These are phyloP conservation scores for Dermatemys mawii DNA, from an alignment of 2,113 vertebrate species.

Conservation along the genomic window DNA sequence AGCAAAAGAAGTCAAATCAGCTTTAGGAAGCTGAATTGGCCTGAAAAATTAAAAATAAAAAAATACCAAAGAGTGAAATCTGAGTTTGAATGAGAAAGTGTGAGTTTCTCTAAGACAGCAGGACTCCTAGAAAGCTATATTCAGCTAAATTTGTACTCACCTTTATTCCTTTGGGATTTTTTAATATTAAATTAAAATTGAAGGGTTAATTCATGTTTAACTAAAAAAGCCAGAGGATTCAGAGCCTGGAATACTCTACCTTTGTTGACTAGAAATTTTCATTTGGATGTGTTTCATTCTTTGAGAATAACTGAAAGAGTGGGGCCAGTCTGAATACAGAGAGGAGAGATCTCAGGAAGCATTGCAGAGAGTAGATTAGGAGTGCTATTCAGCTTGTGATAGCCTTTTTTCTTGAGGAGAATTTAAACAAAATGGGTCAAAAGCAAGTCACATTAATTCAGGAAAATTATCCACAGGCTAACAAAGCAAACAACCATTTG, in stretches of 20 bases:
- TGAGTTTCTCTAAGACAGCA: neutral
- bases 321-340: neutral
- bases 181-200: neutral
- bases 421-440: neutral
- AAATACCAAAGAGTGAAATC: neutral
- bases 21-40: neutral
- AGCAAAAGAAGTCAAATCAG: neutral
- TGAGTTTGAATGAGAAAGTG: neutral
- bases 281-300: neutral
- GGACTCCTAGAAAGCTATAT: neutral
- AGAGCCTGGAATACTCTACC: neutral
- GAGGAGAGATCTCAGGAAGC: neutral
- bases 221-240: neutral
- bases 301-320: neutral
- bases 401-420: neutral
- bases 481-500: neutral
- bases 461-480: neutral
- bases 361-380: neutral
- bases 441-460: neutral
- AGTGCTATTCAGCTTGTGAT: neutral
- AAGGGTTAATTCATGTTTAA: neutral
- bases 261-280: neutral
- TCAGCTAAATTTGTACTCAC: neutral
- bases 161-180: neutral
- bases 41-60: neutral